Evolutionary conservation across 2,113 vertebrate genomes (phyloP).

Genomic region (Struthio camelus): DNA sequence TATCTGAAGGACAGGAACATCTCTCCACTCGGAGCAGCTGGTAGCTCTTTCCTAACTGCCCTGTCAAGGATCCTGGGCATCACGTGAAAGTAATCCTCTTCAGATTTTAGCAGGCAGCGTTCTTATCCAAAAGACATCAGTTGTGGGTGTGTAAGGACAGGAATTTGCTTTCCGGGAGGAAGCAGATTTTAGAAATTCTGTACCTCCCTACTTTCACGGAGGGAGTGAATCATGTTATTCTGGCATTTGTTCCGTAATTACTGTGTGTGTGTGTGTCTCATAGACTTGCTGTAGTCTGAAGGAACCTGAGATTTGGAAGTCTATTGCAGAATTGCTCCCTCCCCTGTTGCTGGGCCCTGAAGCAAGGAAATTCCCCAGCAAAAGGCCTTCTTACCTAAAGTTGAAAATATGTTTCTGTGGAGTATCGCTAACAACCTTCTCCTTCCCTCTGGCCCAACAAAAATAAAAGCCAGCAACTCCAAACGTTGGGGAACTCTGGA

Average conservation of each 20-base stretch:
- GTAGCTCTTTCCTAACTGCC: not conserved
- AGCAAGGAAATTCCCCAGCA: not conserved
- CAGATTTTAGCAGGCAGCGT: not conserved
- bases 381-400: not conserved
- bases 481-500: rapidly evolving
- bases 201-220: not conserved
- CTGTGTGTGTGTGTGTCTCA: not conserved
- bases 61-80: not conserved
- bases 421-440: not conserved
- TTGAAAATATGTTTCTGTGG: not conserved
- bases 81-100: not conserved
- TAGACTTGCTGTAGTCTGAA: not conserved
- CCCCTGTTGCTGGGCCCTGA: not conserved
- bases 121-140: slow-evolving; percentile 16
- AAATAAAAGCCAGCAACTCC: not conserved
- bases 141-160: slow-evolving; percentile 20
- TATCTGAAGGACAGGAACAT: not conserved
- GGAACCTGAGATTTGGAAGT: not conserved
- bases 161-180: slow-evolving; percentile 36
- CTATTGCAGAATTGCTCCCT: not conserved
- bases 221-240: not conserved
- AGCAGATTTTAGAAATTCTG: not conserved
- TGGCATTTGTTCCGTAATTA: not conserved
- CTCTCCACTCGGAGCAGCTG: rapidly evolving
- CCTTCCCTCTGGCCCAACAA: not conserved